Evolutionary conservation across 2,888 invertebrate species (phyloP).

Genomic region (Sphecodes monilicornis): DNA sequence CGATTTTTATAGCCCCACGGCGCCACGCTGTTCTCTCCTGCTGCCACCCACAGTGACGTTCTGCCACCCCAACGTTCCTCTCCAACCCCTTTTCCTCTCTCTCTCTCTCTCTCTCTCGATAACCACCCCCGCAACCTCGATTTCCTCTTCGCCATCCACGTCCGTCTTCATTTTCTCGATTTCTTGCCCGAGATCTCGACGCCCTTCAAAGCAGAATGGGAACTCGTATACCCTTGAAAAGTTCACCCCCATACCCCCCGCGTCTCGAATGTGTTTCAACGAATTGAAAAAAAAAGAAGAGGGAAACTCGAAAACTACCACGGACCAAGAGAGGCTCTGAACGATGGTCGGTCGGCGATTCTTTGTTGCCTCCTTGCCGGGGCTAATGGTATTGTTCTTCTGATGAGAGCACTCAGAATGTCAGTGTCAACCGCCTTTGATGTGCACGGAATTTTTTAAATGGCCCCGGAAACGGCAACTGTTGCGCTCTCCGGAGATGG

Average conservation of each 20-base stretch:
- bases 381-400: not conserved
- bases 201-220: conserved; percentile 48
- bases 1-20: conserved; percentile 76
- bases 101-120: not conserved
- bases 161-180: conserved; percentile 36
- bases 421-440: not conserved
- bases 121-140: conserved; percentile 6
- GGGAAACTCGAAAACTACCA: not conserved
- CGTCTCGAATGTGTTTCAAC: not conserved
- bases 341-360: not conserved
- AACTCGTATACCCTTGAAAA: conserved; percentile 46
- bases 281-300: conserved; percentile 36
- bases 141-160: conserved; percentile 29
- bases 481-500: not conserved
- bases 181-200: conserved; percentile 15
- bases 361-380: not conserved
- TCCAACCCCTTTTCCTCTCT: not conserved
- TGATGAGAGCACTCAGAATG: not conserved
- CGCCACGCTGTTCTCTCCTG: conserved; percentile 63
- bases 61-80: conserved; percentile 20
- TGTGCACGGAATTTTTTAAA: not conserved
- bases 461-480: not conserved
- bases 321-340: not conserved
- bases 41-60: conserved; percentile 45
- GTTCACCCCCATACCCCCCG: not conserved